Evolutionary conservation across 2,113 vertebrate species (phyloP).

Genomic region (Lonchura striata): DNA sequence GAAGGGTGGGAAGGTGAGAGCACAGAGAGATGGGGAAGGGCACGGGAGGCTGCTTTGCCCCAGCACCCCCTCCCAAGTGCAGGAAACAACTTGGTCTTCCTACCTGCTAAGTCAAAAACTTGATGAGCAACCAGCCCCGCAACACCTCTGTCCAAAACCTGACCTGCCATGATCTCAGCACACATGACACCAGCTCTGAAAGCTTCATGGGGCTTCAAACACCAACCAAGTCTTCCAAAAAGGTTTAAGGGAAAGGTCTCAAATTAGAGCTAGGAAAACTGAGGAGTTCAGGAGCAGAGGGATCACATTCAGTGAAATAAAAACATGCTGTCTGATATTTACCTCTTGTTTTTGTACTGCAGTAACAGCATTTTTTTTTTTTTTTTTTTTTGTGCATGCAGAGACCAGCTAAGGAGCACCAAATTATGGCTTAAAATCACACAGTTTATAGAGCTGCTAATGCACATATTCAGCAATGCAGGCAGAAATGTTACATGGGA

Average conservation of each 20-base stretch:
- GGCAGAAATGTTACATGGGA: slow-evolving; percentile 20
- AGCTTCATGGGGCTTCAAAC: background rate
- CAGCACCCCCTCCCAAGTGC: background rate
- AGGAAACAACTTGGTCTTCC: background rate
- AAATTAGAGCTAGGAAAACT: background rate
- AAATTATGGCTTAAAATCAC: slow-evolving; percentile 22
- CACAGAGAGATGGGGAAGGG: background rate
- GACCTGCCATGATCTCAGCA: background rate
- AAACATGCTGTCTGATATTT: background rate
- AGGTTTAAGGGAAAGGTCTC: background rate
- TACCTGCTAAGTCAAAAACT: rapidly evolving
- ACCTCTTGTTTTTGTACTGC: background rate
- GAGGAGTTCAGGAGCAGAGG: background rate
- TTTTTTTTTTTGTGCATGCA: background rate
- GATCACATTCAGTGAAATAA: background rate
- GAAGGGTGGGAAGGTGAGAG: background rate
- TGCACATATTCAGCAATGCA: background rate
- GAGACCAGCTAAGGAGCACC: slow-evolving; percentile 30
- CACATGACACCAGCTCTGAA: background rate
- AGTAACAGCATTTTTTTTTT: too few relatives aligned
- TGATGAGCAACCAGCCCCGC: rapidly evolving
- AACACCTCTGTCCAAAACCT: background rate
- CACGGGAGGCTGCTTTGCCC: background rate
- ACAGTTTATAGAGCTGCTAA: slow-evolving; percentile 19
- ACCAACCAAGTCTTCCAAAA: background rate